Conservation (phyloP, 2,888 invertebrate species). For the Salticus scenicus region DNA sequence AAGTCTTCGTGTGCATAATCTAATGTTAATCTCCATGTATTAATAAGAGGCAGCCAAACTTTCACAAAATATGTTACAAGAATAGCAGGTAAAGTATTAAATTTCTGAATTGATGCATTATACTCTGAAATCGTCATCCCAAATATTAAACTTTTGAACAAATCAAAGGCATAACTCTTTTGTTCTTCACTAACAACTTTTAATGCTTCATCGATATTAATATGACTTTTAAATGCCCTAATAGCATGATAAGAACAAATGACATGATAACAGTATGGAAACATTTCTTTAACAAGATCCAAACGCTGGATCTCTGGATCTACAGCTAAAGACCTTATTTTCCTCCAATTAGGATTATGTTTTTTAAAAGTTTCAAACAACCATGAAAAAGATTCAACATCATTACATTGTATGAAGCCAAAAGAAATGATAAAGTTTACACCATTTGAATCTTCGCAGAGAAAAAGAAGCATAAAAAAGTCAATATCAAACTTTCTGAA, state of each 20-base stretch:
- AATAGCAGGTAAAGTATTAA: constrained; percentile 1
- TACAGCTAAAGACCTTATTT: constrained; percentile 26
- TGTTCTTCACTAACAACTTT: constrained; percentile 17
- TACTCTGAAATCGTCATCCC: constrained; percentile 28
- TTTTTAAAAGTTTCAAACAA: constrained; percentile 46
- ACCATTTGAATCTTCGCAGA: constrained; percentile 53
- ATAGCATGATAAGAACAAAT: constrained; percentile 49
- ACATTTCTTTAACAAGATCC: constrained; percentile 28
- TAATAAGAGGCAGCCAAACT: constrained; percentile 25
- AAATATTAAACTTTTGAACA: constrained; percentile 37
- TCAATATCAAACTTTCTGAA: constrained; percentile 19
- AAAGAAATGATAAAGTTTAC: constrained; percentile 28
- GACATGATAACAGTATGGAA: constrained; percentile 24
- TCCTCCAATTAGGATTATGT: constrained; percentile 53
- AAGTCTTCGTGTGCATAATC: constrained; percentile 52
- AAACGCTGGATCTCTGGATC: constrained; percentile 37
- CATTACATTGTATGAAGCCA: constrained; percentile 28
- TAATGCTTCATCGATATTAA: constrained; percentile 3
- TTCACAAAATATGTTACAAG: constrained; percentile 39
- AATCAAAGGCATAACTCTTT: constrained; percentile 14
- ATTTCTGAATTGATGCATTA: constrained; percentile 35
- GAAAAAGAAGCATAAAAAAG: constrained; percentile 38
- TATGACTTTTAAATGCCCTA: constrained; percentile 33
- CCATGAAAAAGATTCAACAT: constrained; percentile 40
- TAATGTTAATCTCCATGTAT: constrained; percentile 37